These are phyloP conservation scores for Euthynnus affinis DNA, from an alignment of 2,797 vertebrate species.

Conservation along the genomic window DNA sequence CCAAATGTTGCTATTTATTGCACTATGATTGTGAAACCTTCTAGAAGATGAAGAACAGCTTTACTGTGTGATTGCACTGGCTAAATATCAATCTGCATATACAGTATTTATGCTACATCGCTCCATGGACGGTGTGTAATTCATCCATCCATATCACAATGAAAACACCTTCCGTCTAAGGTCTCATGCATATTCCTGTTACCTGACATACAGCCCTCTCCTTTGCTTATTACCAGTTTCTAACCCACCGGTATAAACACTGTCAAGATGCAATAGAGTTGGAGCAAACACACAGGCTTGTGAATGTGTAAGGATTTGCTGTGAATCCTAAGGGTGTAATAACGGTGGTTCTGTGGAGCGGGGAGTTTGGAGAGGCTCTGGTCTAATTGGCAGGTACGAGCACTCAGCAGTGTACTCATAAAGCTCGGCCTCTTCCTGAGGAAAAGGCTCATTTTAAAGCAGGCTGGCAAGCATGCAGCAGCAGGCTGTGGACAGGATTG, in stretches of 20 bases:
- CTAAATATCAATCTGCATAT: not conserved
- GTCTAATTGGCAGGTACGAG: slow-evolving; percentile 65
- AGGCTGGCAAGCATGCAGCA: slow-evolving; percentile 37
- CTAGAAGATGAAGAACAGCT: not conserved
- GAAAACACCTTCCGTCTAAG: not conserved
- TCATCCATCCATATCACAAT: not conserved
- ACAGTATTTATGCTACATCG: not conserved
- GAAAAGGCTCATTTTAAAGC: slow-evolving; percentile 54
- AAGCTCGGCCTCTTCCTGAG: slow-evolving; percentile 52
- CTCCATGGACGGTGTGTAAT: not conserved
- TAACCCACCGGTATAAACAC: not conserved
- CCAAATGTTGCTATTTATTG: slow-evolving; percentile 7
- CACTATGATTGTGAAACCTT: slow-evolving; percentile 22
- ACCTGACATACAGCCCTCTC: slow-evolving; percentile 1
- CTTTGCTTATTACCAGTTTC: not conserved
- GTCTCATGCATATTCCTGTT: not conserved
- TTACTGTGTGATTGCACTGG: not conserved
- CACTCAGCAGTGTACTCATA: slow-evolving; percentile 50
- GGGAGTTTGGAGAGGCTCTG: slow-evolving; percentile 33
- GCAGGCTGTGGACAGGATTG: slow-evolving; percentile 36
- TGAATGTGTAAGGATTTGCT: slow-evolving; percentile 32
- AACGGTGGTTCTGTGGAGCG: slow-evolving; percentile 33
- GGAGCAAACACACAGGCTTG: not conserved
- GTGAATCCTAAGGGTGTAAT: slow-evolving; percentile 49
- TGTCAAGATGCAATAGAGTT: not conserved